A percentile compares a stretch with the other conserved stretches of the same genome.
phyloP scores from a whole-genome alignment of 2,888 invertebrate genomes.

The Hololepta plana region DNA sequence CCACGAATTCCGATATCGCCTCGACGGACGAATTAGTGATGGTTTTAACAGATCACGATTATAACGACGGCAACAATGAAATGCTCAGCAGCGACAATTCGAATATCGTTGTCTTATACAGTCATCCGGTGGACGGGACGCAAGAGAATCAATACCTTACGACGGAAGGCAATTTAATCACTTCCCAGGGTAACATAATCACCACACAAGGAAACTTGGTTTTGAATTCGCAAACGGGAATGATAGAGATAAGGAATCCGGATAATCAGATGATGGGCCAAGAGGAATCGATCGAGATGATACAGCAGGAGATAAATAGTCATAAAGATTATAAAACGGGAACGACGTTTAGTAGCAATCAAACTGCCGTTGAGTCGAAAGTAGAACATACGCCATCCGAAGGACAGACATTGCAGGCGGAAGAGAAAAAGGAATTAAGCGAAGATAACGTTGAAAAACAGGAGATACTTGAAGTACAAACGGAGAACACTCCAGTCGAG shows the following conservation, averaged over 20 bases:
- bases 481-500: too few species aligned
- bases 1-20: slow-evolving; percentile 27
- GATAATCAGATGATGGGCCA: slow-evolving; percentile 15
- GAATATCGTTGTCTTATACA: slow-evolving; percentile 45
- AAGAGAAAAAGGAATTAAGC: too few species aligned
- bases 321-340: slow-evolving; percentile 11
- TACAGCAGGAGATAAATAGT: slow-evolving; percentile 23
- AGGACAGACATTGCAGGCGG: too few species aligned
- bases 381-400: too few species aligned
- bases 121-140: slow-evolving; percentile 38
- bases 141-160: slow-evolving; percentile 35
- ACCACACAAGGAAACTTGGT: slow-evolving; percentile 8
- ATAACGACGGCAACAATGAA: slow-evolving; percentile 33
- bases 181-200: slow-evolving; percentile 8
- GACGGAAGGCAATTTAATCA: slow-evolving; percentile 26
- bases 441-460: too few species aligned
- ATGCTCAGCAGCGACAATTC: slow-evolving; percentile 32
- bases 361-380: too few species aligned
- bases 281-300: slow-evolving; percentile 27
- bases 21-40: slow-evolving; percentile 41
- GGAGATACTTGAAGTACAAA: too few species aligned
- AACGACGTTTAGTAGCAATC: not conserved
- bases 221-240: slow-evolving; percentile 24
- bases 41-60: slow-evolving; percentile 41
- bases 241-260: slow-evolving; percentile 22